Base-by-base conservation (phyloP, 2,888 invertebrate species). In the Erebia epiphron region DNA sequence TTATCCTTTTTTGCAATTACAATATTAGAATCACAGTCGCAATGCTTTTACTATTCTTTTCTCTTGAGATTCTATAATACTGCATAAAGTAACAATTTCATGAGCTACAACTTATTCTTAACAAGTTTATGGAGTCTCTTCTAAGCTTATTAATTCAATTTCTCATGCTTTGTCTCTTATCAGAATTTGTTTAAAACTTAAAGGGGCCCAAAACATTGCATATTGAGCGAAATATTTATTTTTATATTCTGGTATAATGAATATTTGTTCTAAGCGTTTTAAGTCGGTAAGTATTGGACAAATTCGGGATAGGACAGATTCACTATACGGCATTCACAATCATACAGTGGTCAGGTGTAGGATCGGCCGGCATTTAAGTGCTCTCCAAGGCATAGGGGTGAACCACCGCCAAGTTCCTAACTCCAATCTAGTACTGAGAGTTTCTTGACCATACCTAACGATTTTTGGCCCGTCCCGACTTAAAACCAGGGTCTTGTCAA, bases 21-120 rank as follows among this genome's bases (percentile, higher is more conserved):
- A 82, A 75, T 79, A 79, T 77, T 84, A 85, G 84, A 84, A 83
- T 80, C 82, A 83, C 83, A 83, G 81, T 78, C 82, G 86, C 84
- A 81, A 83, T 81, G 89, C 89, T 90, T 89, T 80, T 67, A 74
- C 21, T 75, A 76, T 80, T 77, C 75, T 78, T 75, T 75, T 76
- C 72, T 73, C 18, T 68, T 69, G 66, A 76, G 75, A 78, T 73
- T 76, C 74, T 76, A 75, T 78, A 76, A 75, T 70, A 75, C 74
- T 61, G 61, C 67, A 61, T 70, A 57, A 66, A 52, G 54, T 60
- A 72, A 70, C 18, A 14, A 49, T 65, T 35, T 65, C 50, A 54
- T 56, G 41, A 64, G 14, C 21, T 26, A 21, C 1, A 21, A 21
- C 60, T 52, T 64, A 56, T 52, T 62, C 18, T 67, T 68, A 73